Base-by-base conservation (phyloP, 2,888 invertebrate species). In the Heliconius erato region DNA sequence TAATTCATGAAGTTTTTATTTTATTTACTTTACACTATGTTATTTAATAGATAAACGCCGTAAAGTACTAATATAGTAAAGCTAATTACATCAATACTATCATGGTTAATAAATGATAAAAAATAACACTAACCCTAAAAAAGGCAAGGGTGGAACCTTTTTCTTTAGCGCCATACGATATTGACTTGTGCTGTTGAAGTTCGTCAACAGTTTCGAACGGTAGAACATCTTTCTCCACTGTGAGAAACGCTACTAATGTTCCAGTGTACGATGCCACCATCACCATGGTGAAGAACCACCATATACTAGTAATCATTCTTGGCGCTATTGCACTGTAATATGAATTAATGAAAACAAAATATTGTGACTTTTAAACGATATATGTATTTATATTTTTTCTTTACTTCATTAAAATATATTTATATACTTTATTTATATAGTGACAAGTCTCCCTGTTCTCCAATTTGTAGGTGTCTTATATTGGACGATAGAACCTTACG, bases 201-300 rank as follows among this genome's bases (percentile, higher is more conserved):
- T 99, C 99, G 77, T 98, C 98, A 0, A 98, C 98, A 82, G 97
- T 97, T 86, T 97, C 96, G 83, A 98, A 98, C 0, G 97, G 97
- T 19, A 97, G 95, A 0, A 96, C 96, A 14, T 97, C 94, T 7
- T 97, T 97, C 89, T 98, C 98, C 0, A 98, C 97, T 0, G 98
- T 98, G 11, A 99, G 96, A 90, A 98, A 98, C 9, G 99, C 99
- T 3, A 99, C 98, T 86, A 99, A 95, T 89, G 99, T 99, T 71
- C 99, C 99, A 0, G 98, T 98, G 90, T 99, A 99, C 0, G 98
- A 98, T 0, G 97, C 97, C 1, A 98, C 97, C 96, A 98, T 98
- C 85, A 98, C 98, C 89, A 98, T 96, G 0, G 98, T 98, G 90
- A 99, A 99, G 90, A 98, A 98, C 98, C 98, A 98, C 98, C 98